Evolutionary conservation across 2,113 vertebrate genomes (phyloP), one percentile per base, ranked within the genome.

Genomic region (Actenoides lindsayi): DNA sequence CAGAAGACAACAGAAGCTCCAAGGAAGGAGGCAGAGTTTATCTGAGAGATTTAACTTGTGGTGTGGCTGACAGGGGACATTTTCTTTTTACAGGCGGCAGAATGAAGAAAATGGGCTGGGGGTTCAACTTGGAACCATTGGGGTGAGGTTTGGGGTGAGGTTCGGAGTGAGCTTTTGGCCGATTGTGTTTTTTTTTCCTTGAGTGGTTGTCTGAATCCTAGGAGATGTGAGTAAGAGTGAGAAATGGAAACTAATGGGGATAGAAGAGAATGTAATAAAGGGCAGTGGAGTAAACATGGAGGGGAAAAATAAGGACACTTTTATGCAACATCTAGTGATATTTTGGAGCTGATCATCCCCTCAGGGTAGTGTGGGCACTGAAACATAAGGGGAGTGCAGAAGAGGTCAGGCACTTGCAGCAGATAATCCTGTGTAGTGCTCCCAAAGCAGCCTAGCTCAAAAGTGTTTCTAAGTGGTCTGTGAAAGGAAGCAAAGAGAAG

Each of bases 111-210:
- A 73, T 57, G 5, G 33, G 30, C 28, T 64, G 42, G 14, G 11
- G 8, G 10, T 6, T 93, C 27, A 54, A 1, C 33, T 70, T 50
- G 44, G 39, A 70, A 10, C 2, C 0, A 0, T 3, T 10, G 28
- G 14, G 19, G 4, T 5, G 4, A 1, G 1, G 2, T 3, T 48
- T 71, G 17, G 14, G 19, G 4, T 5, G 4, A 1, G 1, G 2
- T 3, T 48, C 68, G 17, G 35, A 30, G 8, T 37, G 8, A 37
- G 30, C 6, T 50, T 76, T 71, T 83, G 19, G 6, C 16, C 0
- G 0, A 0, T 44, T 41, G 6, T 44, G 18, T 84, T 23, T 2
- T 1, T 14, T 16, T 69, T 65, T 53, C 14, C 79, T 19, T 13
- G 37, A n/a, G 42, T 16, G 3, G 8, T 46, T 39, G 10, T 10